Evolutionary conservation across 2,113 vertebrate genomes (phyloP).

Genomic region (Petrocephalus microphthalmus): DNA sequence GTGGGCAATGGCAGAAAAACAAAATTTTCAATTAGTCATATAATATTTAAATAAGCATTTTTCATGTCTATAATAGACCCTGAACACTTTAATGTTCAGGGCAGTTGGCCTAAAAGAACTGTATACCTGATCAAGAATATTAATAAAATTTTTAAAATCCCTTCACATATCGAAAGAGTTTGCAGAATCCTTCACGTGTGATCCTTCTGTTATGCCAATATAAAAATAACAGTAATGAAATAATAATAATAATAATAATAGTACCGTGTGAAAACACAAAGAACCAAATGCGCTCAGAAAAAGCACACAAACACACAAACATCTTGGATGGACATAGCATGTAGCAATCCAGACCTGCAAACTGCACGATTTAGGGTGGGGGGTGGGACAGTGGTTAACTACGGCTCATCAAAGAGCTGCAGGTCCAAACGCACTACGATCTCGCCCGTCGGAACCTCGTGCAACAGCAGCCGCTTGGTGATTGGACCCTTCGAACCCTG

Average conservation of each 20-base stretch:
- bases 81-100: background rate
- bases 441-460: conserved; percentile 95
- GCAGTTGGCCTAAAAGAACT: background rate
- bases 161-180: background rate
- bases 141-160: background rate
- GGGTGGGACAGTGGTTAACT: conserved; percentile 26
- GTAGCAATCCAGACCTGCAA: background rate
- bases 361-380: background rate
- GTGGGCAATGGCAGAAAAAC: background rate
- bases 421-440: conserved; percentile 94
- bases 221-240: background rate
- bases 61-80: background rate
- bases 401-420: conserved; percentile 91
- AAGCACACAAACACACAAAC: background rate
- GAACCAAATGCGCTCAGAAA: background rate
- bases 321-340: background rate
- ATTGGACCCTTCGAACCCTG: conserved; percentile 97
- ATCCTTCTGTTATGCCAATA: background rate
- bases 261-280: background rate
- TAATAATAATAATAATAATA: background rate
- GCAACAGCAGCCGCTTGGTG: conserved; percentile 90
- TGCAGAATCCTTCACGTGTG: background rate
- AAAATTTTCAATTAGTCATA: background rate
- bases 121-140: background rate
- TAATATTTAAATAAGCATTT: conserved; percentile 8